Evolutionary conservation across 2,113 vertebrate species (phyloP), one percentile per base, ranked within the genome.

Genomic region (Sturnus vulgaris): DNA sequence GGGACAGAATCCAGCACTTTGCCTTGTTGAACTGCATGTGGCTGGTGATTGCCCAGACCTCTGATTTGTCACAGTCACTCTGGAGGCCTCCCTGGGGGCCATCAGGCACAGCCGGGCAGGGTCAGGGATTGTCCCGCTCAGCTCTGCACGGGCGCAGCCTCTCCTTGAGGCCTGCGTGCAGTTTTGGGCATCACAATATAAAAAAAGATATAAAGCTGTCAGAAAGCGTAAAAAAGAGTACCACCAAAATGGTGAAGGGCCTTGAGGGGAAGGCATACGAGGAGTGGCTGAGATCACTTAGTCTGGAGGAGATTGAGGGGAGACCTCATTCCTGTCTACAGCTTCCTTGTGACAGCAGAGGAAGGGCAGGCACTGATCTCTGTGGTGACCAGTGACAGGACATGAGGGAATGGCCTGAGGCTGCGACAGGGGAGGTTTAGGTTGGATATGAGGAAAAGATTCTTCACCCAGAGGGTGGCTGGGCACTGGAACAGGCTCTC

Each of bases 361-460:
- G 5, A 81, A 10, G 15, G 23, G 10, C 59, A 49, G 49, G 3
- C 18, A 44, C 5, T 59, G 27, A 50, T 24, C 19, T 59, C 33
- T 30, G 3, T 59, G 33, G 10, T 52, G 11, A 24, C 20, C 39
- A n/a, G 33, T 8, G 13, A 40, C 46, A 68, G 39, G 13, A 53
- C 6, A 0, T 0, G 0, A 66, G 20, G 44, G 10, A 88, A 28
- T n/a, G 37, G 15, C 15, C 37, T 39, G 16, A 68, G 40, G 24
- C 2, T 60, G 20, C 17, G 15, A 5, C 59, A 42, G 15, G 11
- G 27, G 10, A 57, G 18, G 5, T 20, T 73, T 35, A 47, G 20
- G 30, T 5, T 68, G 14, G 19, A 10, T 55, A 40, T 40, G 2
- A 40, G 21, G 28, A 40, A n/a, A 53, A 53, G 20, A 2, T 40